Conservation (phyloP, 2,888 invertebrate species). For the Drosophila colorata region DNA sequence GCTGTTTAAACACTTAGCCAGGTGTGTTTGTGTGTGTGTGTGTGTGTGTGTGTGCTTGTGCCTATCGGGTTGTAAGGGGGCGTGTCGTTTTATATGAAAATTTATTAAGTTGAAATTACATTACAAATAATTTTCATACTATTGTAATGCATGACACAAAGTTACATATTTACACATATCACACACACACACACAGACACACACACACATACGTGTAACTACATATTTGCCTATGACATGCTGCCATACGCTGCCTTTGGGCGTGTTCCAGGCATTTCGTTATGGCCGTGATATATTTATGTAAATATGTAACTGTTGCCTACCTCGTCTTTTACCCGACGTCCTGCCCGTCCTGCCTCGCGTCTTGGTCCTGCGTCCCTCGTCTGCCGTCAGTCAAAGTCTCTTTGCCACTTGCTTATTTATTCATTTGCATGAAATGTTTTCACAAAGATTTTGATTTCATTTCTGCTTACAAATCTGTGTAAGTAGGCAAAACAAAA, state of each 20-base stretch:
- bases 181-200: neutral
- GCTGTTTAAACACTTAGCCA: slow-evolving; percentile 60
- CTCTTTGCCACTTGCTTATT: slow-evolving; percentile 63
- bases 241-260: neutral
- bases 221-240: slow-evolving; percentile 40
- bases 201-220: slow-evolving; percentile 10
- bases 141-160: slow-evolving; percentile 64
- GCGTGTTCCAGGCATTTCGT: slow-evolving; percentile 48
- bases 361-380: neutral
- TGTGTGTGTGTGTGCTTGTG: slow-evolving; percentile 13
- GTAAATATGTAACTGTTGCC: slow-evolving; percentile 70
- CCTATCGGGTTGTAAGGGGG: slow-evolving; percentile 4
- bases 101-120: slow-evolving; percentile 79
- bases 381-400: slow-evolving; percentile 57
- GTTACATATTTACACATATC: slow-evolving; percentile 16
- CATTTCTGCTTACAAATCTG: slow-evolving; percentile 44
- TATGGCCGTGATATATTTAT: slow-evolving; percentile 75
- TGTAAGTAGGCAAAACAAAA: neutral
- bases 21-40: slow-evolving; percentile 5
- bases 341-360: neutral
- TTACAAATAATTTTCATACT: slow-evolving; percentile 77
- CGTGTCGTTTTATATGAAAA: slow-evolving; percentile 57
- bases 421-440: slow-evolving; percentile 77
- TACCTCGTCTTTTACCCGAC: slow-evolving; percentile 9
- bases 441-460: slow-evolving; percentile 75